phyloP scores from a whole-genome alignment of 1,140 invertebrate species.

The Teleogryllus occipitalis region DNA sequence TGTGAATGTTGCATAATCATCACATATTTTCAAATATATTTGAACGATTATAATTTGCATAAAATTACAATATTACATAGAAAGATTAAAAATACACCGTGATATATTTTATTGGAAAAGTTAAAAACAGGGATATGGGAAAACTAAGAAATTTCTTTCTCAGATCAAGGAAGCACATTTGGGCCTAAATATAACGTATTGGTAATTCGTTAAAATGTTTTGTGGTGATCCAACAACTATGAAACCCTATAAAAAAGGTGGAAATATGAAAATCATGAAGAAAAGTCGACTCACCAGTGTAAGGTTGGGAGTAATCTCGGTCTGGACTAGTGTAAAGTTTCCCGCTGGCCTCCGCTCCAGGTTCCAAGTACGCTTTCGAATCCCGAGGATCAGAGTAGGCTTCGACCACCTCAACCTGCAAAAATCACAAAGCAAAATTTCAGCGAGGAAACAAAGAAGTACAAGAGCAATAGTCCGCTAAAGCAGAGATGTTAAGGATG shows the following conservation, averaged over 20 bases:
- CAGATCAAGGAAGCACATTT: too few species aligned
- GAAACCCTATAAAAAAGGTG: not conserved
- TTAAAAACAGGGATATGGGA: too few species aligned
- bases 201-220: not conserved
- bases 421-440: constrained; percentile 19
- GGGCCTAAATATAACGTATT: not conserved
- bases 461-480: too few species aligned
- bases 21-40: too few species aligned
- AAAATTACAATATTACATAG: too few species aligned
- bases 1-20: too few species aligned
- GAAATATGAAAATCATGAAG: not conserved
- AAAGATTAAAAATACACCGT: too few species aligned
- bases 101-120: too few species aligned
- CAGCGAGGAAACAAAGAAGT: too few species aligned
- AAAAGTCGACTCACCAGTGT: constrained; percentile 8
- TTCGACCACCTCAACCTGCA: constrained; percentile 42
- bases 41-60: too few species aligned
- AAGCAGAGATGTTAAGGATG: too few species aligned
- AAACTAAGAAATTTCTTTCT: too few species aligned
- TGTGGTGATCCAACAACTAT: not conserved
- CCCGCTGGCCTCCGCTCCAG: constrained; percentile 35
- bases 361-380: constrained; percentile 39
- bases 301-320: constrained; percentile 49
- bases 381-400: constrained; percentile 44
- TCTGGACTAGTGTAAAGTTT: constrained; percentile 45